These are phyloP conservation scores for Catajapyx aquilonaris DNA, from an alignment of 1,140 invertebrate genomes.

Conservation along the genomic window DNA sequence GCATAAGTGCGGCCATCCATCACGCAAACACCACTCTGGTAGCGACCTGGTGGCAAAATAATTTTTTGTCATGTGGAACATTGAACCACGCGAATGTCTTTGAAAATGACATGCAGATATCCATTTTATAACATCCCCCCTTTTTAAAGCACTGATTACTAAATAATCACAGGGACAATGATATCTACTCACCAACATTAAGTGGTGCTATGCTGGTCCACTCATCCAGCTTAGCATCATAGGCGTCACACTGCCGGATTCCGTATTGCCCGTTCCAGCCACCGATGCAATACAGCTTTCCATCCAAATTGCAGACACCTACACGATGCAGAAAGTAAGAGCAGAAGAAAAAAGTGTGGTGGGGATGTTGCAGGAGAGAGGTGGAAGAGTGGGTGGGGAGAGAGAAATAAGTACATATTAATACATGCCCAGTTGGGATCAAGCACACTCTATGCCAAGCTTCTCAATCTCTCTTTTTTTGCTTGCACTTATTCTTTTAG, in stretches of 20 bases:
- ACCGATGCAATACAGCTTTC: conserved; percentile 54
- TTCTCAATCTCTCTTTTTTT: no score
- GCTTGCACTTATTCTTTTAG: no score
- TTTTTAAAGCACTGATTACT: background rate
- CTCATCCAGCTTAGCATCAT: conserved; percentile 30
- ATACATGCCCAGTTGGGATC: no score
- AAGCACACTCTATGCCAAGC: no score
- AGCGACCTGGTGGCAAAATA: conserved; percentile 32
- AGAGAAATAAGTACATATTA: no score
- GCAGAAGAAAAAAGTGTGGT: no score
- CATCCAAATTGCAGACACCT: conserved; percentile 47
- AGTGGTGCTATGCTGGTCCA: conserved; percentile 46
- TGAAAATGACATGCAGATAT: no score
- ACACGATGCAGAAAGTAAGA: conserved; percentile 8
- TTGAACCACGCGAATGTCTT: no score
- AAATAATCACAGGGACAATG: conserved; percentile 1
- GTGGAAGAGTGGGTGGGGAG: background rate
- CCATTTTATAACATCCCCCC: background rate
- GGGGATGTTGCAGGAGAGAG: no score
- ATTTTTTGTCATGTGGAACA: no score
- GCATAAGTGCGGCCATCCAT: conserved; percentile 45
- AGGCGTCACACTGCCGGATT: conserved; percentile 52
- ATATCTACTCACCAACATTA: conserved; percentile 28
- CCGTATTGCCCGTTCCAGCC: conserved; percentile 57
- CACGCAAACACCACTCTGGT: conserved; percentile 50